Base-by-base conservation (phyloP, 1,140 invertebrate genomes). In the Palaemon carinicauda region DNA sequence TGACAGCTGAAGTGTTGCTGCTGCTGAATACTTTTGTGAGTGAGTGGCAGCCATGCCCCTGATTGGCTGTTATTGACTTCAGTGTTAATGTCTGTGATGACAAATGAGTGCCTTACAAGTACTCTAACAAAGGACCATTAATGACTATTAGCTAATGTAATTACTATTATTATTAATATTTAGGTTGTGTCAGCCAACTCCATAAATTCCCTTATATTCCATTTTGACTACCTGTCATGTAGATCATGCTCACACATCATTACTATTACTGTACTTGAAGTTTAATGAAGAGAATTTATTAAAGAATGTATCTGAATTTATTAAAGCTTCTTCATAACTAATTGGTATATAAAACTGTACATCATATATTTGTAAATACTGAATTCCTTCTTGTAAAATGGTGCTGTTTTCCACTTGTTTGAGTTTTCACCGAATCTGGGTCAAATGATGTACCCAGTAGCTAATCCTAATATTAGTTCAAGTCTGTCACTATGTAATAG, bases 111-210 rank as follows among this genome's bases (percentile, higher is more conserved):
- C 80, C 80, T 82, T 82, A 82, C 60, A 29, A 82, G 80, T 82
- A 73, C 80, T 69, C 80, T 82, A 73, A 82, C 80, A 82, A 73
- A 82, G 80, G 80, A 82, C 80, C 80, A 82, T 82, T 80, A 54
- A 82, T 52, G 65, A 73, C 71, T 82, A 41, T 41, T 41, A 41
- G 41, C 41, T 41, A 41, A 41, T 41, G 41, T 41, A 41, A 41
- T 41, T 41, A 41, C n/a, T n/a, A n/a, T 41, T 9, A 41, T 82
- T 69, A 65, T 82, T 82, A 14, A 82, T 80, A 80, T 80, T 73
- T 82, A 82, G 80, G 80, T 82, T 82, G 80, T 82, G 80, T 82
- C 80, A 82, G 80, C 80, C 80, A 82, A 82, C 80, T 82, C 80
- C 80, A 69, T 60, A 71, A 82, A 82, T 82, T 82, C 80, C 80